A percentile compares a stretch with the other conserved stretches of the same genome.
Conservation (phyloP, 2,888 invertebrate species). For the Dryobotodes eremita region DNA sequence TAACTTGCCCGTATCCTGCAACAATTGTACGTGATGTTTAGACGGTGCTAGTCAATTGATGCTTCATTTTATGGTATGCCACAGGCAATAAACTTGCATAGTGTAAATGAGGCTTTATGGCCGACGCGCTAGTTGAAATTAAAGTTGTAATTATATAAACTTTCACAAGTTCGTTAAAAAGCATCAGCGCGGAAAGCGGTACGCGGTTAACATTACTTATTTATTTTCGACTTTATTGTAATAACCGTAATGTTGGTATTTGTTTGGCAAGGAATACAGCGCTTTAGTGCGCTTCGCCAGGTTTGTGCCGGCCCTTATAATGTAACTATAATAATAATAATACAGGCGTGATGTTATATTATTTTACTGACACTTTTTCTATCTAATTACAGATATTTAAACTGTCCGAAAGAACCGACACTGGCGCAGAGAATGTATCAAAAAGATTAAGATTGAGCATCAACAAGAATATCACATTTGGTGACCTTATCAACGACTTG, state of each 20-base stretch:
- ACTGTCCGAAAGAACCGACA: conserved; percentile 61
- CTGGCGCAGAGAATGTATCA: conserved; percentile 69
- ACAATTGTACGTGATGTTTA: background rate
- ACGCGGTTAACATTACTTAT: background rate
- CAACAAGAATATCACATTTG: conserved; percentile 80
- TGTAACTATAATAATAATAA: background rate
- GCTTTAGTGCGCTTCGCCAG: background rate
- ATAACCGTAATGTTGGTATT: background rate
- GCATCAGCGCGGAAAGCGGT: background rate
- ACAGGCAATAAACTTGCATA: background rate
- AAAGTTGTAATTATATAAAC: background rate
- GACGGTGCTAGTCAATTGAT: background rate
- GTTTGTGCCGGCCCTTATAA: background rate
- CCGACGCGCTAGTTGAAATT: background rate
- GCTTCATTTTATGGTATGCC: background rate
- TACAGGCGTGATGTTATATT: background rate
- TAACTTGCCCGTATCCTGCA: background rate
- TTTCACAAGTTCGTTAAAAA: background rate
- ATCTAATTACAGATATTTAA: conserved; percentile 70
- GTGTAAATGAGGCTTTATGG: background rate
- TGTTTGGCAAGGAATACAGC: background rate
- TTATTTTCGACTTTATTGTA: background rate
- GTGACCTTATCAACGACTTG: conserved; percentile 81
- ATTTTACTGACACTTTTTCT: background rate
- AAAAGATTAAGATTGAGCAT: conserved; percentile 79